Evolutionary conservation across 2,888 invertebrate genomes (phyloP).

Genomic region (Synergus gifuensis): DNA sequence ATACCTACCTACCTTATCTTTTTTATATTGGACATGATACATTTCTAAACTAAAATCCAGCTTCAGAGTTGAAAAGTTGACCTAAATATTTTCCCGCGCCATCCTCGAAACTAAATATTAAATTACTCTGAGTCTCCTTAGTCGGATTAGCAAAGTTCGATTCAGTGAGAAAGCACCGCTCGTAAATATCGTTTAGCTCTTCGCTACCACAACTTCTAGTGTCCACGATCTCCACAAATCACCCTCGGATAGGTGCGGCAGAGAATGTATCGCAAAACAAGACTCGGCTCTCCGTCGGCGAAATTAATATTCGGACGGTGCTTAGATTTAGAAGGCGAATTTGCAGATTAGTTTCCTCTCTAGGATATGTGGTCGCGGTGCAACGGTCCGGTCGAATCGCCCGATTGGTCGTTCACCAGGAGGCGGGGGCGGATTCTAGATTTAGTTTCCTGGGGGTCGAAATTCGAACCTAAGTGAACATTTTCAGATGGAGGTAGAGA

Average conservation of each 20-base stretch:
- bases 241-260: conserved; percentile 58
- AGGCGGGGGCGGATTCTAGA: conserved; percentile 58
- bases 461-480: conserved; percentile 56
- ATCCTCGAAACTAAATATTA: background rate
- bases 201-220: conserved; percentile 54
- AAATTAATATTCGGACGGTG: conserved; percentile 76
- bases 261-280: conserved; percentile 71
- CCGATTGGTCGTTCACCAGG: conserved; percentile 48
- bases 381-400: conserved; percentile 45
- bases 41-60: no score
- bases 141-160: conserved; percentile 27
- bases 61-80: background rate
- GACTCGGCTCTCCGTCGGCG: conserved; percentile 59
- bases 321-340: conserved; percentile 77
- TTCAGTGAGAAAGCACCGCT: conserved; percentile 52
- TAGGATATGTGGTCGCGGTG: conserved; percentile 62
- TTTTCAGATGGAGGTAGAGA: conserved; percentile 50
- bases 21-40: no score
- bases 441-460: conserved; percentile 65
- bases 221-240: conserved; percentile 68
- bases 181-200: conserved; percentile 72
- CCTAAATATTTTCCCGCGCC: no score
- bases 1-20: no score
- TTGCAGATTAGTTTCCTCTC: conserved; percentile 76
- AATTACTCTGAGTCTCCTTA: background rate